Evolutionary conservation across 2,797 vertebrate genomes (phyloP).

Genomic region (Sebastiscus tertius): DNA sequence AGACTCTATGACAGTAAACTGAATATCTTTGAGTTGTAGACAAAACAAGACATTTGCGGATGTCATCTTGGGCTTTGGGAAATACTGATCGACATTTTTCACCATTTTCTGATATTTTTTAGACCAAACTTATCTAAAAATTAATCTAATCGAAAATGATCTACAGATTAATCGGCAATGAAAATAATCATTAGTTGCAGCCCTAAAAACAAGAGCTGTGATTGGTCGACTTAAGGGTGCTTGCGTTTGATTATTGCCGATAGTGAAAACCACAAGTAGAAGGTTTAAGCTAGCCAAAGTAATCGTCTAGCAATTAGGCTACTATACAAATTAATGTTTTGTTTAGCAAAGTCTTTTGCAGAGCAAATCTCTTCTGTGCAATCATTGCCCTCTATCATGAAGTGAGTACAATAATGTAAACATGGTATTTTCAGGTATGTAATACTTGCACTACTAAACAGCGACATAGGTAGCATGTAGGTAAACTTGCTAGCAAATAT

Average conservation of each 20-base stretch:
- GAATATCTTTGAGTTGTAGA: no score
- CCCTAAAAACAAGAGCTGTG: no score
- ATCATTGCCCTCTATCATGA: background rate
- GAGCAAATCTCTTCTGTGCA: background rate
- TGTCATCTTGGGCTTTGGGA: no score
- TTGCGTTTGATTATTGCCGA: background rate
- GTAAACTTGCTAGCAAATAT: background rate
- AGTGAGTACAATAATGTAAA: background rate
- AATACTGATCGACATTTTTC: no score
- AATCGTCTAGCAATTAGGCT: background rate
- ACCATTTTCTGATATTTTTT: no score
- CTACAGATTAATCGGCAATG: accelerated
- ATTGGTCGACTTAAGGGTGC: background rate
- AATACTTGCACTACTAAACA: background rate
- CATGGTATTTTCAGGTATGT: background rate
- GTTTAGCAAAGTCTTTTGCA: background rate
- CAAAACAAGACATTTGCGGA: no score
- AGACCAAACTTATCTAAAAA: no score
- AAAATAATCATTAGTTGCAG: no score
- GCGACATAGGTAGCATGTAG: background rate
- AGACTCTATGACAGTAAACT: no score
- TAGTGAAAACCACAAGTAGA: background rate
- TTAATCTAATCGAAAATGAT: no score
- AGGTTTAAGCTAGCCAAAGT: background rate
- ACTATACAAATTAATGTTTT: background rate